Percentiles rank a stretch among this genome's conserved stretches.
phyloP scores from a whole-genome alignment of 1,140 invertebrate species.

The Platyscapa corneri region DNA sequence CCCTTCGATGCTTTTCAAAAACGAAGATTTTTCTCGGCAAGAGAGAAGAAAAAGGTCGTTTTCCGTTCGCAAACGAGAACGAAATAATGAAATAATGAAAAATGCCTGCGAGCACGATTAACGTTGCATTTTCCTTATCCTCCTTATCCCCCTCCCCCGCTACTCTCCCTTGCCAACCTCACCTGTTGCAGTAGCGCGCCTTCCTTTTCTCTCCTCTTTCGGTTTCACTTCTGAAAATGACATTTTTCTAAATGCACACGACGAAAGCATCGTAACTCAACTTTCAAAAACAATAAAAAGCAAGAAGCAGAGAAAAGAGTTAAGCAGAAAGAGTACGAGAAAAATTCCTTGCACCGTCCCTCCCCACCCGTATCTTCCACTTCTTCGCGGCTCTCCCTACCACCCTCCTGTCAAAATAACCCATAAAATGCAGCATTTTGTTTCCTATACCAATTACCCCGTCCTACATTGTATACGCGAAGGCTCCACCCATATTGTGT shows the following conservation, averaged over 20 bases:
- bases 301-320: background rate
- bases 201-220: too few relatives aligned
- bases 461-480: slow-evolving; percentile 54
- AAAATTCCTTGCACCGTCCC: background rate
- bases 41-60: background rate
- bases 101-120: background rate
- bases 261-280: slow-evolving; percentile 11
- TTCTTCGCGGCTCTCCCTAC: slow-evolving; percentile 40
- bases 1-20: background rate
- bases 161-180: too few relatives aligned
- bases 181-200: background rate
- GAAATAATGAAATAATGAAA: too few relatives aligned
- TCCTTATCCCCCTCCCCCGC: too few relatives aligned
- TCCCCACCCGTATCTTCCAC: background rate
- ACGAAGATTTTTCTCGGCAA: background rate
- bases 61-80: too few relatives aligned
- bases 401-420: slow-evolving; percentile 68
- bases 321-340: background rate
- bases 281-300: slow-evolving; percentile 22
- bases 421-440: slow-evolving; percentile 73
- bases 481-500: slow-evolving; percentile 52
- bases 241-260: slow-evolving; percentile 7
- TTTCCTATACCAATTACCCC: slow-evolving; percentile 69
- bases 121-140: background rate
- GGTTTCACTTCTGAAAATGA: slow-evolving; percentile 2